Base-by-base conservation (phyloP, 2,888 invertebrate species). In the Deilephila porcellus region DNA sequence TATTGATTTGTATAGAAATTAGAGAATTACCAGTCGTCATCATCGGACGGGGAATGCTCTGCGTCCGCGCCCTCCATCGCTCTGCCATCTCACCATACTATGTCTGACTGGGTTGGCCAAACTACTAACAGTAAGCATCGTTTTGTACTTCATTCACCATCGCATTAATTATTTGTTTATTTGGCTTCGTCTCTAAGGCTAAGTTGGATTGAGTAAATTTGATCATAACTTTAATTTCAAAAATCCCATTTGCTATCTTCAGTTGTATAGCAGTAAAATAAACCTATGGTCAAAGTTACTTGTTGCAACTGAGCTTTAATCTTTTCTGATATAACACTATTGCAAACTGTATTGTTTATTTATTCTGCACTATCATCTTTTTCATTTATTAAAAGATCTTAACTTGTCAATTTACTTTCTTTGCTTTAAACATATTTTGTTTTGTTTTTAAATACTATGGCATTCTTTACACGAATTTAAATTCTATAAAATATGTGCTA, bases 101-200 rank as follows among this genome's bases (percentile, higher is more conserved):
- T 97, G 83, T 97, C 97, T 64, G 98, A 98, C 91, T 98, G 98
- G 97, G 96, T 97, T 91, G 98, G 98, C 75, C 96, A 98, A 77
- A 98, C 98, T 64, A 98, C 98, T 82, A 98, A 98, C 90, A 98
- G 98, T 95, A 95, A 94, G 91, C 85, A 86, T 83, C 78, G 76
- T 80, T 83, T 81, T 79, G 77, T 80, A 79, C 62, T 71, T 73
- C 62, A 67, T 37, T 25, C 5, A 17, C 0, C 3, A 32, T 45
- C 20, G 62, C 19, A 60, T 52, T 62, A 19, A 52, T 17, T 71
- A 19, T 60, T 71, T 52, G 8, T 45, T 45, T 19, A n/a, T 19
- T n/a, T 7, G 11, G 53, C 29, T 29, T 70, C 11, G n/a, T 37
- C 37, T 20, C 19, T 67, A 67, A 11, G 5, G 53, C 17, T 6